phyloP scores from a whole-genome alignment of 2,113 vertebrate genomes.

The Panurus biarmicus region DNA sequence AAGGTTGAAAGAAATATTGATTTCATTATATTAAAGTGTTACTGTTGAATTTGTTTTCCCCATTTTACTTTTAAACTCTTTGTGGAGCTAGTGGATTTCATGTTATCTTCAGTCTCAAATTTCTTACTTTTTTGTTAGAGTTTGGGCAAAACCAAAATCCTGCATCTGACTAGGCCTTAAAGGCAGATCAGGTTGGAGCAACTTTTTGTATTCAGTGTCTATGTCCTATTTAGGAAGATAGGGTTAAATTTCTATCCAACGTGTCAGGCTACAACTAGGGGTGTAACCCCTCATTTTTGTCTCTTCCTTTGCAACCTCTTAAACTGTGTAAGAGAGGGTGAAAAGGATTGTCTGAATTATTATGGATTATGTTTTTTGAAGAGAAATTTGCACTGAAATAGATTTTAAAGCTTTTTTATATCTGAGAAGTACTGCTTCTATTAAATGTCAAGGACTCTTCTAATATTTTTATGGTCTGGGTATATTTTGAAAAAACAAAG shows the following conservation, averaged over 20 bases:
- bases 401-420: background rate
- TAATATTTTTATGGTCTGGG: constrained; percentile 32
- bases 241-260: background rate
- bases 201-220: background rate
- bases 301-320: background rate
- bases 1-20: background rate
- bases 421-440: background rate
- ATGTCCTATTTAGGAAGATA: background rate
- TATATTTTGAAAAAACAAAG: constrained; percentile 42
- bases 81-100: background rate
- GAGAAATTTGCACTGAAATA: background rate
- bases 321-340: background rate
- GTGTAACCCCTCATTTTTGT: background rate
- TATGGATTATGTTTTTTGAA: background rate
- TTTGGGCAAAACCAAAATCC: background rate
- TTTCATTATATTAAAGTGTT: background rate
- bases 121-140: background rate
- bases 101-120: background rate
- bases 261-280: background rate
- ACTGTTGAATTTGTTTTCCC: background rate
- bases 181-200: background rate
- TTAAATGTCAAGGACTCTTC: background rate
- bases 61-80: background rate
- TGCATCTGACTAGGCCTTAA: background rate
- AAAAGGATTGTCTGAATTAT: background rate